A percentile compares a stretch with the other conserved stretches of the same genome.
Conservation (phyloP, 2,888 invertebrate genomes). For the Smittia aterrima region DNA sequence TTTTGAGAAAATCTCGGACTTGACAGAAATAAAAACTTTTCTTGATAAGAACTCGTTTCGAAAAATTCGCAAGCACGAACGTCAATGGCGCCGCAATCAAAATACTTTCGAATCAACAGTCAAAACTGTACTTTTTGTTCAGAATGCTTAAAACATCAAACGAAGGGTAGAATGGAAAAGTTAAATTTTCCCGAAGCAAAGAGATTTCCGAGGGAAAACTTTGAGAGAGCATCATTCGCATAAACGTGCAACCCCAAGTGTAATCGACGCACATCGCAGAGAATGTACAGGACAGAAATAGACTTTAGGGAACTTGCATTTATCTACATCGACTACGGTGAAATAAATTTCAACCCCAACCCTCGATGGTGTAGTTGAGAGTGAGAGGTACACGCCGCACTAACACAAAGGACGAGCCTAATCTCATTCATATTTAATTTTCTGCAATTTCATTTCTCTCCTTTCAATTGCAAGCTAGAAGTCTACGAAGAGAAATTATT, state of each 20-base stretch:
- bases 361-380: neutral
- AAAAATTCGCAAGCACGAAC: no score
- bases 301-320: constrained; percentile 35
- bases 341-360: constrained; percentile 21
- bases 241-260: neutral
- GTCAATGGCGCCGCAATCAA: no score
- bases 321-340: neutral
- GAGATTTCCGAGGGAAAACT: constrained; percentile 11
- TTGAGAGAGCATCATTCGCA: constrained; percentile 11
- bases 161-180: constrained; percentile 1
- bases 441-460: neutral
- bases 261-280: neutral
- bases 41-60: no score
- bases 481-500: neutral
- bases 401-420: neutral
- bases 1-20: no score
- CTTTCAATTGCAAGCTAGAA: neutral
- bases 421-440: constrained; percentile 22
- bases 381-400: neutral
- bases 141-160: neutral
- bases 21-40: no score
- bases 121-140: constrained; percentile 21
- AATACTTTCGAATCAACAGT: neutral
- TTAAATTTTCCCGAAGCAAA: neutral
- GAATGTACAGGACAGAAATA: constrained; percentile 6